phyloP scores from a whole-genome alignment of 2,113 vertebrate species.

The Phalacrocorax carbo region DNA sequence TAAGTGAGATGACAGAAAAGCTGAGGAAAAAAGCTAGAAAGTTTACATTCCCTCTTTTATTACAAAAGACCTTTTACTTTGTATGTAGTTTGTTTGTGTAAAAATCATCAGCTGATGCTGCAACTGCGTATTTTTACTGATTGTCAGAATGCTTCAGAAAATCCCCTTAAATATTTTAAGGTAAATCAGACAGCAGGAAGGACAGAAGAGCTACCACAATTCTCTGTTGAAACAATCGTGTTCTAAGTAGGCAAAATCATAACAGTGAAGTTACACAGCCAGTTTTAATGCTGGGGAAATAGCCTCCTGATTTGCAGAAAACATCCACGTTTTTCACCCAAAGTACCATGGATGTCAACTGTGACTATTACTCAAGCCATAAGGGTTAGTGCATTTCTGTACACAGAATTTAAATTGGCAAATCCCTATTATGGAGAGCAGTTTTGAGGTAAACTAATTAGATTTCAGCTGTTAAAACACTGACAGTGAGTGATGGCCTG shows the following conservation, averaged over 20 bases:
- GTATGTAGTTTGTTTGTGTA: background rate
- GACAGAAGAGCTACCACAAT: background rate
- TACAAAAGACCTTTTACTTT: background rate
- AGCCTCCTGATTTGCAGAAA: background rate
- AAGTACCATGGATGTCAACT: background rate
- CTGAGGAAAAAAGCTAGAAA: background rate
- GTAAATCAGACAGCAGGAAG: background rate
- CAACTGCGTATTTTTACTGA: background rate
- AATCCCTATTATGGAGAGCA: background rate
- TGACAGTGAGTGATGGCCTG: constrained; percentile 10
- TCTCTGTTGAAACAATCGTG: background rate
- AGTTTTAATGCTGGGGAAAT: constrained; percentile 1
- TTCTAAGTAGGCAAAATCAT: background rate
- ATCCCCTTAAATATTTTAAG: background rate
- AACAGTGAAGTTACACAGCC: background rate
- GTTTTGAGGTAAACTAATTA: constrained; percentile 50
- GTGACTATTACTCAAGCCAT: background rate
- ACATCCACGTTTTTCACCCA: background rate
- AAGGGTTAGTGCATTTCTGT: background rate
- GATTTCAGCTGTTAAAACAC: constrained; percentile 30
- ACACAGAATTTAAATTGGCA: background rate
- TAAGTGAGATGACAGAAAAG: background rate
- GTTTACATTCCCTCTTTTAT: background rate
- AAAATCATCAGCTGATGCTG: background rate
- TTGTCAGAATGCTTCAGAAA: background rate